These are phyloP conservation scores for Tetropium fuscum DNA, from an alignment of 2,888 invertebrate genomes.

Conservation along the genomic window DNA sequence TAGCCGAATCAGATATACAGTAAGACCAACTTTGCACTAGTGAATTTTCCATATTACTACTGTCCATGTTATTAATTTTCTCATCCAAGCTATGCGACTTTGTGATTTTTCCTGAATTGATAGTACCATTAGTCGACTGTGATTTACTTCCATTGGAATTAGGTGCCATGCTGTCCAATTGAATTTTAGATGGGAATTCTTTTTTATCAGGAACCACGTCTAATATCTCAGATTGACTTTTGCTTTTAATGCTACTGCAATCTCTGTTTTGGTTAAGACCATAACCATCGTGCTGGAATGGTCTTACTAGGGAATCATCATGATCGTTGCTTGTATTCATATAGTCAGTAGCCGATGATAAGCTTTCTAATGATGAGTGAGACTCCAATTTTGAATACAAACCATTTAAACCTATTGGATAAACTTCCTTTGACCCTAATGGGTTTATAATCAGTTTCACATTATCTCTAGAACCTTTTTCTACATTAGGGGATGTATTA, in stretches of 20 bases:
- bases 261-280: conserved; percentile 57
- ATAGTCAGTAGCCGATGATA: conserved; percentile 57
- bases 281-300: conserved; percentile 40
- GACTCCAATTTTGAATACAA: conserved; percentile 61
- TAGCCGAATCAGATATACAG: conserved; percentile 65
- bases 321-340: conserved; percentile 54
- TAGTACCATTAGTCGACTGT: conserved; percentile 35
- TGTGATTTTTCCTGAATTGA: conserved; percentile 46
- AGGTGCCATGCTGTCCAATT: conserved; percentile 62
- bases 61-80: conserved; percentile 56
- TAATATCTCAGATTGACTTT: conserved; percentile 48
- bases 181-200: conserved; percentile 37
- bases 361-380: conserved; percentile 60
- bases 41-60: conserved; percentile 65
- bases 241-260: conserved; percentile 56
- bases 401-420: conserved; percentile 62
- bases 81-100: conserved; percentile 65
- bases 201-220: conserved; percentile 33
- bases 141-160: conserved; percentile 62
- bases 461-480: conserved; percentile 55
- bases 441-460: conserved; percentile 65
- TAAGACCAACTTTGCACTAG: conserved; percentile 72
- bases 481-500: conserved; percentile 51
- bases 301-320: conserved; percentile 51
- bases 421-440: conserved; percentile 63